phyloP scores from a whole-genome alignment of 2,888 invertebrate genomes.

The Quadriops clusia region DNA sequence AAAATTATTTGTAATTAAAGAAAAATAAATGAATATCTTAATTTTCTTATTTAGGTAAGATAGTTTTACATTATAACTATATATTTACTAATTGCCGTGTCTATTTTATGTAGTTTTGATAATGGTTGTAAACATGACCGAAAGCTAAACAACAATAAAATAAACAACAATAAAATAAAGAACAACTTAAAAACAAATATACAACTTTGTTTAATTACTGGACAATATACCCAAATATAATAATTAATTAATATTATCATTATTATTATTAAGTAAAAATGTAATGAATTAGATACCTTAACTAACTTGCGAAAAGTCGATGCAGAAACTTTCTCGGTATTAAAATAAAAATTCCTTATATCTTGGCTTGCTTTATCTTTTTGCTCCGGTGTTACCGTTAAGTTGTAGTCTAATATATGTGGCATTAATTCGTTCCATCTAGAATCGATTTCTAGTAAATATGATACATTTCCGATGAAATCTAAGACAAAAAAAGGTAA shows the following conservation, averaged over 20 bases:
- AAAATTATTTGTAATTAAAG: too few species aligned
- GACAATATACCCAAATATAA: too few species aligned
- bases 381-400: conserved; percentile 23
- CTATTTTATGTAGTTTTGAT: background rate
- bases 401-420: conserved; percentile 32
- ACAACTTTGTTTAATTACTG: too few species aligned
- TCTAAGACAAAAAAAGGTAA: conserved; percentile 21
- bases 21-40: too few species aligned
- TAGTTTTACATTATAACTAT: background rate
- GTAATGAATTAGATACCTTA: conserved; percentile 17
- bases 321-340: conserved; percentile 22
- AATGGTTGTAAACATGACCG: background rate
- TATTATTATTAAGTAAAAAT: background rate
- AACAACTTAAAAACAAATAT: too few species aligned
- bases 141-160: background rate
- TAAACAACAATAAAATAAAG: background rate
- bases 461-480: conserved; percentile 24
- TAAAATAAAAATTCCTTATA: conserved; percentile 31
- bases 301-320: conserved; percentile 23
- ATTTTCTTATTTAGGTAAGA: background rate
- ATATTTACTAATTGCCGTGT: background rate
- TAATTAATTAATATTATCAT: too few species aligned
- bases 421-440: conserved; percentile 32
- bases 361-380: conserved; percentile 22
- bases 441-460: conserved; percentile 25